Evolutionary conservation across 2,113 vertebrate genomes (phyloP), one percentile per base, ranked within the genome.

Genomic region (Oceanodroma tethys): DNA sequence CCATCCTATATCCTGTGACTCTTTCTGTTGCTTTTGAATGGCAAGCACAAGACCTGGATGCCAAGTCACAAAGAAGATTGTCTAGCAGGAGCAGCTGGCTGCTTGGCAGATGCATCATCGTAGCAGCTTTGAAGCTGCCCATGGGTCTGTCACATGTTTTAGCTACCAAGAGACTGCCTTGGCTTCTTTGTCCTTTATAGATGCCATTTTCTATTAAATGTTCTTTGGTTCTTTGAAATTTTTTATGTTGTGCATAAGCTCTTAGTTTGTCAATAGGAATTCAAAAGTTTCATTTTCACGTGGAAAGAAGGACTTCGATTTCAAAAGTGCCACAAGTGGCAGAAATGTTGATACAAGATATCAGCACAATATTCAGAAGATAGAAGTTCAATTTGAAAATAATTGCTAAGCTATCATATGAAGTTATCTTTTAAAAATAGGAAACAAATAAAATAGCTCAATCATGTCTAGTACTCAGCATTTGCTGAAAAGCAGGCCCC

Each of bases 31-130:
- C 55, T 88, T 93, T 82, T 58, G 80, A 97, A 81, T 83, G 86
- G 81, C 68, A 89, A 91, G 76, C 75, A 71, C 53, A 85, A 70
- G 93, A 96, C 80, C 85, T 81, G 91, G 76, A 80, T 94, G 96
- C 95, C 97, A 98, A 95, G 92, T 91, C 86, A 91, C 91, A 96
- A 75, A 90, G 93, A 87, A 95, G 94, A 86, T 87, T 96, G 97
- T 95, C 91, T 84, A 97, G 96, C 91, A 98, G 94, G 66, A 98
- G 96, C 98, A 98, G 94, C 97, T 98, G 96, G 94, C 95, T 96
- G 91, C 89, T 97, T 98, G 98, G 97, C 97, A 98, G 95, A 95
- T 92, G 86, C 63, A 96, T 94, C 94, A 59, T n/a, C 32, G 1
- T 42, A 96, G 93, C 92, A 94, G 95, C 96, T 98, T 98, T 98